phyloP scores from a whole-genome alignment of 1,140 invertebrate species.

The Thrips palmi region DNA sequence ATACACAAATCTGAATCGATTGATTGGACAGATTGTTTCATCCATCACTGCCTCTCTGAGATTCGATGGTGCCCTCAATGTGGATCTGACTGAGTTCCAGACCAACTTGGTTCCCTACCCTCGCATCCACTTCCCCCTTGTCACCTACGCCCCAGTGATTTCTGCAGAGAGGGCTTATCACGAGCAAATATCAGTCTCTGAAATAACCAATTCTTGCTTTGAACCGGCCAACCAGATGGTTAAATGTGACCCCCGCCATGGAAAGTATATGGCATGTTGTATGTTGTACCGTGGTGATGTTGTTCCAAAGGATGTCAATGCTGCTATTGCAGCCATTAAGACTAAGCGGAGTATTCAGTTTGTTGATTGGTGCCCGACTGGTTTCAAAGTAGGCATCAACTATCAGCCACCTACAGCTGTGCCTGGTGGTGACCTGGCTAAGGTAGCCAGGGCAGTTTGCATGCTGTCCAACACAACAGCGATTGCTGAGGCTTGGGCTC shows the following conservation, averaged over 20 bases:
- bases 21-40: constrained; percentile 66
- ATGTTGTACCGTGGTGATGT: constrained; percentile 39
- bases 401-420: constrained; percentile 35
- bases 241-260: constrained; percentile 58
- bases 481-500: constrained; percentile 59
- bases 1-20: constrained; percentile 59
- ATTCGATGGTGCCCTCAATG: constrained; percentile 78
- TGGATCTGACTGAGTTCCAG: constrained; percentile 81
- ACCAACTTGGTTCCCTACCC: constrained; percentile 76
- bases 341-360: constrained; percentile 30
- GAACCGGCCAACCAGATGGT: constrained; percentile 54
- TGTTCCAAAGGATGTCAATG: constrained; percentile 64
- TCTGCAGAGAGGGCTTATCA: constrained; percentile 43
- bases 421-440: constrained; percentile 60
- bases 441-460: constrained; percentile 36
- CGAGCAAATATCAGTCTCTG: constrained; percentile 35
- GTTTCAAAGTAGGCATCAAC: constrained; percentile 59
- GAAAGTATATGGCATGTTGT: constrained; percentile 55
- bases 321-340: constrained; percentile 65
- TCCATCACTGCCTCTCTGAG: constrained; percentile 72
- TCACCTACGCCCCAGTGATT: constrained; percentile 43
- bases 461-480: constrained; percentile 73
- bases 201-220: constrained; percentile 51
- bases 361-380: constrained; percentile 82
- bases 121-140: constrained; percentile 55